These are phyloP conservation scores for Nineta flava DNA, from an alignment of 2,888 invertebrate species.

Conservation along the genomic window DNA sequence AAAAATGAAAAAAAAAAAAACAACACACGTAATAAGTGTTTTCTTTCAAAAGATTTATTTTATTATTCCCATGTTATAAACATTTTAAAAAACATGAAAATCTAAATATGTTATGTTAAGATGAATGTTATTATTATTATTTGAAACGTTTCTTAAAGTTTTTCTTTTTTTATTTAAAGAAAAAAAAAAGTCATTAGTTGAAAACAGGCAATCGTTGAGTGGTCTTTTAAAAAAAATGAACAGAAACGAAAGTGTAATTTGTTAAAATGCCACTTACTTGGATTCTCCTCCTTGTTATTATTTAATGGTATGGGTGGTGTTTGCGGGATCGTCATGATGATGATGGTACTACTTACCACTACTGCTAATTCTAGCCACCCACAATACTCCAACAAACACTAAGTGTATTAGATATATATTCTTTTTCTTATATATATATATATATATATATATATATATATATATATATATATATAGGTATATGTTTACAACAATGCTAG, in stretches of 20 bases:
- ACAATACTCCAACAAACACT: no score
- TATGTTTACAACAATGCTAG: no score
- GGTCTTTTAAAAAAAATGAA: slow-evolving; percentile 25
- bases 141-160: not conserved
- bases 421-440: no score
- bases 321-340: no score
- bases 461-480: no score
- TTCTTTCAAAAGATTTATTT: no score
- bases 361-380: not conserved
- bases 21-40: no score
- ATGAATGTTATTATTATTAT: not conserved
- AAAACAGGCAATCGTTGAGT: slow-evolving; percentile 16
- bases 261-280: slow-evolving; percentile 27
- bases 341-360: not conserved
- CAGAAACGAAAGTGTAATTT: slow-evolving; percentile 29
- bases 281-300: no score
- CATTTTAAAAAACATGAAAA: not conserved
- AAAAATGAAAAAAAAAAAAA: no score
- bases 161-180: not conserved
- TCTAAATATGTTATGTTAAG: not conserved
- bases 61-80: no score
- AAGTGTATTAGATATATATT: no score
- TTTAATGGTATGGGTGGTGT: not conserved
- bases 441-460: no score
- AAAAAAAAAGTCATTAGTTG: not conserved